Conservation (phyloP, 2,797 vertebrate species). For the Tapera naevia region DNA sequence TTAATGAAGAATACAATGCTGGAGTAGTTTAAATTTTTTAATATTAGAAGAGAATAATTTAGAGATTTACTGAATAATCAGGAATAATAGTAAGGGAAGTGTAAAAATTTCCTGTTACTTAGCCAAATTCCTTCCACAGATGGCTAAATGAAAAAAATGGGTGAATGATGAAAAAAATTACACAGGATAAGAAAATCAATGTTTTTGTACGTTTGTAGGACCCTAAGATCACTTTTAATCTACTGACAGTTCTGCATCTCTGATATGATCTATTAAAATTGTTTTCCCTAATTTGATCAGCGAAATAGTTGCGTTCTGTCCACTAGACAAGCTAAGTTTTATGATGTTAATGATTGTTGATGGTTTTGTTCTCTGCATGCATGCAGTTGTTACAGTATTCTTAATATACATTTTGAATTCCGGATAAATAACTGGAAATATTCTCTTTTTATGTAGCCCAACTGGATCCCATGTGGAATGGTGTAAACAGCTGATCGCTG, state of each 20-base stretch:
- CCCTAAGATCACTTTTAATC: background rate
- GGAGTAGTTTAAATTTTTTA: background rate
- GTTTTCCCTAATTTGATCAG: background rate
- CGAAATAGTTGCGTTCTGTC: background rate
- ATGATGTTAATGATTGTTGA: background rate
- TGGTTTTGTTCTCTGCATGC: background rate
- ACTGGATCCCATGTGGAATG: constrained; percentile 96
- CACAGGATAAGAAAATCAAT: background rate
- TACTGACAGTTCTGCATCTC: background rate
- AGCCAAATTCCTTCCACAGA: background rate
- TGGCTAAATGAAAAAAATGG: background rate
- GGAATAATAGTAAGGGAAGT: background rate
- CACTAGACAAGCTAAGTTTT: background rate
- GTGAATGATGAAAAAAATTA: background rate
- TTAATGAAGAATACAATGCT: background rate
- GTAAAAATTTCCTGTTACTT: background rate
- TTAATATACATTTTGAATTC: background rate
- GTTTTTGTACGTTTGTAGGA: background rate
- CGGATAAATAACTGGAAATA: background rate
- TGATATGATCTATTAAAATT: background rate
- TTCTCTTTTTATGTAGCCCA: constrained; percentile 79
- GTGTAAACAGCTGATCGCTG: constrained; percentile 98
- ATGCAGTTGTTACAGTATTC: background rate
- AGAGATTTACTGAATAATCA: background rate
- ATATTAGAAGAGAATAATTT: background rate